Evolutionary conservation across 2,888 invertebrate genomes (phyloP).

Genomic region (Molanna angustata): DNA sequence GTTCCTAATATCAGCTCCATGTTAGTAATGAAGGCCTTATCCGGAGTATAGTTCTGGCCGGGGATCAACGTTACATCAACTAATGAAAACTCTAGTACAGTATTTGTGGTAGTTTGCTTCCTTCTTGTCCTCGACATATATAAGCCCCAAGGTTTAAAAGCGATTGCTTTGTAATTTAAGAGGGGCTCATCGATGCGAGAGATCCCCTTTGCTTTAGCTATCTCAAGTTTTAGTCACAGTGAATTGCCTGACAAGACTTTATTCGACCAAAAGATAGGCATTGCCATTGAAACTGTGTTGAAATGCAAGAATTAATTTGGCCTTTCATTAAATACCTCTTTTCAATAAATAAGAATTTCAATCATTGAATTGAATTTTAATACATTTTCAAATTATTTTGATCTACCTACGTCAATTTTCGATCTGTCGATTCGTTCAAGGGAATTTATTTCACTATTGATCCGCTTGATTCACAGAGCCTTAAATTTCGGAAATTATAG

Average conservation of each 20-base stretch:
- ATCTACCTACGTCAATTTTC: no score
- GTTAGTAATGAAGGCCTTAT: constrained; percentile 16
- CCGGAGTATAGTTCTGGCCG: constrained; percentile 4
- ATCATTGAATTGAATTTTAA: no score
- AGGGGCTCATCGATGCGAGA: constrained; percentile 27
- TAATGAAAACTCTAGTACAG: constrained; percentile 17
- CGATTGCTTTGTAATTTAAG: constrained; percentile 29
- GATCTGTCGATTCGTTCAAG: no score
- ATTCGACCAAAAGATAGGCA: constrained; percentile 10
- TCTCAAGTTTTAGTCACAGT: constrained; percentile 21
- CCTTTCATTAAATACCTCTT: neutral
- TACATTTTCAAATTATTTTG: no score
- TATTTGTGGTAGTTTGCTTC: neutral
- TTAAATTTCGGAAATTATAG: no score
- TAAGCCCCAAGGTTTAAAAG: constrained; percentile 23
- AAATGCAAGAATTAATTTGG: neutral
- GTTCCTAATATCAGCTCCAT: constrained; percentile 9
- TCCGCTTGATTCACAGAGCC: no score
- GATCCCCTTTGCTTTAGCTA: constrained; percentile 25
- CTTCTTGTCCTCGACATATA: neutral
- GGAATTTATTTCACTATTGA: no score
- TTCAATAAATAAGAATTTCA: no score
- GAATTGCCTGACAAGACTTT: constrained; percentile 13
- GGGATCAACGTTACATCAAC: constrained; percentile 15
- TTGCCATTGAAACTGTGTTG: constrained; percentile 9